phyloP scores from a whole-genome alignment of 2,888 invertebrate species.

The Thyatira batis region DNA sequence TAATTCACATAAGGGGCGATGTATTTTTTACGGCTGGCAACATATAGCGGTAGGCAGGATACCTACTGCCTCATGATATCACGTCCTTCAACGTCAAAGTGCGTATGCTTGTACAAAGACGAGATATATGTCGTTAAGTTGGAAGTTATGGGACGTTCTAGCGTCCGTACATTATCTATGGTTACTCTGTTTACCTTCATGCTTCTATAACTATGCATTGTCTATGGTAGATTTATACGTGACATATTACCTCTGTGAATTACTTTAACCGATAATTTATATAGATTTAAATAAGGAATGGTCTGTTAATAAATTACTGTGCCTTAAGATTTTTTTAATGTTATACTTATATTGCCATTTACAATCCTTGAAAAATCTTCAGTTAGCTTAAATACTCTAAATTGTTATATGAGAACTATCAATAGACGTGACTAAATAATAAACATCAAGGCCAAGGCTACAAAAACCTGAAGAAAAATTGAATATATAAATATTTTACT shows the following conservation, averaged over 20 bases:
- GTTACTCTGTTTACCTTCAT: not conserved
- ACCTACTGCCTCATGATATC: constrained; percentile 10
- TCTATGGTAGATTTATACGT: not conserved
- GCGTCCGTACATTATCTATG: constrained; percentile 4
- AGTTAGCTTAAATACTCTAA: no score
- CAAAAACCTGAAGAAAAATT: no score
- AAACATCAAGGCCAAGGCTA: no score
- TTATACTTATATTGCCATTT: no score
- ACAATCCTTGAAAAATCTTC: no score
- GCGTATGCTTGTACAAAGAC: constrained; percentile 40
- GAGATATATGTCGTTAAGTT: constrained; percentile 24
- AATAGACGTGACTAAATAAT: no score
- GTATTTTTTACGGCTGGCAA: constrained; percentile 1
- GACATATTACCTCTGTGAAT: not conserved
- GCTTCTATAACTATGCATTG: not conserved
- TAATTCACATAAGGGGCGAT: not conserved
- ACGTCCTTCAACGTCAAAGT: constrained; percentile 32
- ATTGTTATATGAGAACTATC: no score
- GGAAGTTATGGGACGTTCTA: constrained; percentile 24
- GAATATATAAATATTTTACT: no score
- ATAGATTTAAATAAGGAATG: no score
- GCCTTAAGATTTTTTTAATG: no score
- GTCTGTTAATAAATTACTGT: no score
- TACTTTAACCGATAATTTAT: not conserved
- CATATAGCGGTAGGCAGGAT: not conserved